Conservation (phyloP, 2,797 vertebrate genomes). For the Gallinago solitaria region DNA sequence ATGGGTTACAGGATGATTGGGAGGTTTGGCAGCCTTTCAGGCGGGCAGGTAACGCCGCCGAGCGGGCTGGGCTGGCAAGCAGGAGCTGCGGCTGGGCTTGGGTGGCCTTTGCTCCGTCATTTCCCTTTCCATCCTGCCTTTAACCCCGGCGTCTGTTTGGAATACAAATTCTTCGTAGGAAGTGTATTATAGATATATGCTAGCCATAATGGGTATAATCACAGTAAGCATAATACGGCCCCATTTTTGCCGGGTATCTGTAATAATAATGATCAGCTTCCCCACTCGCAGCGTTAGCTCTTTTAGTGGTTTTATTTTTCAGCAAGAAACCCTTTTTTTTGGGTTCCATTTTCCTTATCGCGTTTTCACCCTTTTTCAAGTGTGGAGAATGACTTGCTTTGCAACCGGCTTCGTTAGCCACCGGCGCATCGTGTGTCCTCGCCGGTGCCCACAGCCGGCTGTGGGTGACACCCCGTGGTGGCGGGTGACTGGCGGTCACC, state of each 20-base stretch:
- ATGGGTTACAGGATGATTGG: constrained; percentile 51
- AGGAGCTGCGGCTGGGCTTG: not conserved
- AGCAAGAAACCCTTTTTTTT: not conserved
- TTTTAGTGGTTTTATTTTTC: constrained; percentile 11
- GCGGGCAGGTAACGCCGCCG: not conserved
- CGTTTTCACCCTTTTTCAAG: constrained; percentile 9
- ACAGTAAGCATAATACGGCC: not conserved
- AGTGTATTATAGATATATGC: not conserved
- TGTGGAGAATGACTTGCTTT: not conserved
- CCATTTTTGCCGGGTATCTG: not conserved
- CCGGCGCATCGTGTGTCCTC: not conserved
- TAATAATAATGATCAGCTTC: constrained; percentile 39
- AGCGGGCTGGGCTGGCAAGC: not conserved
- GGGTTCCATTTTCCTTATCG: not conserved
- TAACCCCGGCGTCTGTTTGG: constrained; percentile 13
- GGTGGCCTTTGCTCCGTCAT: not conserved
- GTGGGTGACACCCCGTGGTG: not conserved
- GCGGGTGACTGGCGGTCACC: not conserved
- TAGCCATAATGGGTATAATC: constrained; percentile 19
- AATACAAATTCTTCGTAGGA: not conserved
- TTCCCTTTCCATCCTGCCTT: constrained; percentile 9
- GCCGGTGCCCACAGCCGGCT: not conserved
- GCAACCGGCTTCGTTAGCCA: not conserved
- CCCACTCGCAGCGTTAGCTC: not conserved
- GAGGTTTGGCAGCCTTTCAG: constrained; percentile 22